A percentile compares a stretch with the other conserved stretches of the same genome.
Conservation (phyloP, 2,797 vertebrate species). For the Syngnathus acus region DNA sequence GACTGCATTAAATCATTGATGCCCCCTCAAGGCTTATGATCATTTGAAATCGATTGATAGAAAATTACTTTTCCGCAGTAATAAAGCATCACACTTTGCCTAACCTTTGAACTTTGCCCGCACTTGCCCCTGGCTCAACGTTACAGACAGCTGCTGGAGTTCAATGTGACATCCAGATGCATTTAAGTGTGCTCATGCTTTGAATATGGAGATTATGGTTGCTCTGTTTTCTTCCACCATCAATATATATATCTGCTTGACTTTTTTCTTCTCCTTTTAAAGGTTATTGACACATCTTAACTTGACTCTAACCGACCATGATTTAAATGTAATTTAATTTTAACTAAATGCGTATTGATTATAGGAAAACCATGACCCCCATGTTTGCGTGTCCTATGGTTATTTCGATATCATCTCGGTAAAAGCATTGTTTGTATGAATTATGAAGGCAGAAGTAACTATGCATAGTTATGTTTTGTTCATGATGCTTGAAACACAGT, state of each 20-base stretch:
- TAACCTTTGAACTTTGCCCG: slow-evolving; percentile 64
- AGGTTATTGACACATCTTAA: not conserved
- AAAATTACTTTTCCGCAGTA: slow-evolving; percentile 57
- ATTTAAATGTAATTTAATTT: slow-evolving; percentile 57
- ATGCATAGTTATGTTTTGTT: slow-evolving; percentile 26
- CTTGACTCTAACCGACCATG: slow-evolving; percentile 38
- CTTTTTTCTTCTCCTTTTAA: too few relatives aligned
- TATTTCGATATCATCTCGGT: slow-evolving; percentile 32
- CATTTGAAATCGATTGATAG: slow-evolving; percentile 66
- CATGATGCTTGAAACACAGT: slow-evolving; percentile 35
- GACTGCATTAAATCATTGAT: slow-evolving; percentile 50
- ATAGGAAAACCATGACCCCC: slow-evolving; percentile 61
- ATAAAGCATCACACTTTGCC: slow-evolving; percentile 58
- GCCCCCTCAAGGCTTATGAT: slow-evolving; percentile 43
- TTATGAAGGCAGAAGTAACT: slow-evolving; percentile 9
- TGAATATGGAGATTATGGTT: slow-evolving; percentile 37
- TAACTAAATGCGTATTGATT: slow-evolving; percentile 63
- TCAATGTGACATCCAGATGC: slow-evolving; percentile 44
- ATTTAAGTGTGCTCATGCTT: slow-evolving; percentile 27
- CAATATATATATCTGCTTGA: too few relatives aligned
- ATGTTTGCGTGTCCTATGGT: slow-evolving; percentile 43
- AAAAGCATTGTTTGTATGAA: slow-evolving; percentile 22
- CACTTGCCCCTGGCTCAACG: slow-evolving; percentile 51
- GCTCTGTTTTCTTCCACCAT: slow-evolving; percentile 5
- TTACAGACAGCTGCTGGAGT: slow-evolving; percentile 45